phyloP scores from a whole-genome alignment of 1,140 invertebrate genomes.

The Lepidurus arcticus region DNA sequence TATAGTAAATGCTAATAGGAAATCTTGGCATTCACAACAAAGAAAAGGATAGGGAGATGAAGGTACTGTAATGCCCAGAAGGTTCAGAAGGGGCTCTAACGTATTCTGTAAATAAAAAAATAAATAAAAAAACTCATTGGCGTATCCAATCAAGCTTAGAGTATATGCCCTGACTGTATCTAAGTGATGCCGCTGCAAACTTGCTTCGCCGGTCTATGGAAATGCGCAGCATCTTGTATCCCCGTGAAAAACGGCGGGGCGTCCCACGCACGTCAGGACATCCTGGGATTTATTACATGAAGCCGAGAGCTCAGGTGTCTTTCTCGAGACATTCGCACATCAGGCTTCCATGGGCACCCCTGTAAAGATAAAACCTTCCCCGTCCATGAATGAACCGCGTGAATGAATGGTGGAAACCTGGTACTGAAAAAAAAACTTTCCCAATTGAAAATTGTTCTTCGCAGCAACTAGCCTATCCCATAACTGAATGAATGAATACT shows the following conservation, averaged over 20 bases:
- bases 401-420: background rate
- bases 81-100: no score
- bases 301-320: background rate
- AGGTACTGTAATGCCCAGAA: no score
- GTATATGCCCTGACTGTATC: no score
- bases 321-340: constrained; percentile 7
- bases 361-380: background rate
- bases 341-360: background rate
- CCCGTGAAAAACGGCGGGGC: constrained; percentile 7
- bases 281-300: constrained; percentile 4
- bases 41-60: no score
- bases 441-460: background rate
- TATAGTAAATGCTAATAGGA: background rate
- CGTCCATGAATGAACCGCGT: constrained; percentile 14
- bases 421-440: background rate
- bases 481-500: constrained; percentile 4
- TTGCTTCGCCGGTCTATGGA: background rate
- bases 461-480: background rate
- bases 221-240: constrained; percentile 1
- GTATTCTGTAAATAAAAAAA: no score
- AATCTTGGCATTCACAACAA: background rate
- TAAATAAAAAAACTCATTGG: background rate
- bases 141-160: background rate
- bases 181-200: background rate
- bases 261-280: constrained; percentile 11